Base-by-base conservation (phyloP, 2,113 vertebrate genomes). In the Camelus bactrianus region DNA sequence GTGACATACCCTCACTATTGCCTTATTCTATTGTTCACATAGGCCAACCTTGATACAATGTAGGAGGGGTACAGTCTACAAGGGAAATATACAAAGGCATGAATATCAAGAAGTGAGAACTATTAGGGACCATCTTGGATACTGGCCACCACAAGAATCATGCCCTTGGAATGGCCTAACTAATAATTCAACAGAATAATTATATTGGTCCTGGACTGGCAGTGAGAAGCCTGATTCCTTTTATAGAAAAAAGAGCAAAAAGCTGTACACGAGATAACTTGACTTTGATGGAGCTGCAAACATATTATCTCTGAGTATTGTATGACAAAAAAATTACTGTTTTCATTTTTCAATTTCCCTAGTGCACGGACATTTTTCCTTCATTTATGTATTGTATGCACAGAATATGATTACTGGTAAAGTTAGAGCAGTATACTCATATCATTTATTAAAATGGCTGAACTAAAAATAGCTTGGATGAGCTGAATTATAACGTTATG, bases 301-400 rank as follows among this genome's bases (percentile, higher is more conserved):
- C 84, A 80, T 2, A 67, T 28, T 93, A 48, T 89, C 42, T 79
- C 48, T 89, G 38, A 73, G 42, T n/a, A 35, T 67, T 82, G 11
- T 64, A 13, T 89, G 72, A 75, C 26, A 76, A 76, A 70, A 70
- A 14, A 26, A 9, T 42, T 89, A 48, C 38, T 72, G 48, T 56
- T 91, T 69, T 8, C 42, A 76, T 69, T 94, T 94, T 91, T 17
- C 30, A 52, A 88, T 72, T 73, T 84, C 15, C 32, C 12, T 60
- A 7, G 11, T 91, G 30, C 17, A 79, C 76, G 17, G 50, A 65
- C n/a, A 69, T 76, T 97, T 97, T 95, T 65, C 42, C 32, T 91
- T 92, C 38, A 65, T 60, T 73, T 77, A 73, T 77, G 20, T 20
- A 52, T 75, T 94, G 2, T 26, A 72, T 73, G 28, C 56, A 69